These are phyloP conservation scores for Drosophila ficusphila DNA, from an alignment of 1,140 invertebrate species.

Conservation along the genomic window DNA sequence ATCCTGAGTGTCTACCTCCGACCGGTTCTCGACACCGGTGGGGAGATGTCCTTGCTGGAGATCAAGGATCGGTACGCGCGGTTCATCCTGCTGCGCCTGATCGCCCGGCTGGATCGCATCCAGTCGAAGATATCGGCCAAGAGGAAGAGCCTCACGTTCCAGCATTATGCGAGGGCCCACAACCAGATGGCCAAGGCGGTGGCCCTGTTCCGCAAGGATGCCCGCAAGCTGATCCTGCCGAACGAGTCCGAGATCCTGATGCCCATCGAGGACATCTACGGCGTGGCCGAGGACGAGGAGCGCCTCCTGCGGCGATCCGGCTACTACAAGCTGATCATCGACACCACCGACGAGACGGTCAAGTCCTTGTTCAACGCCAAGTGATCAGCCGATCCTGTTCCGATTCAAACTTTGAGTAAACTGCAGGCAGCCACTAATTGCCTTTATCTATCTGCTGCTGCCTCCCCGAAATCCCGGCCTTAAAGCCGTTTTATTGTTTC, in stretches of 20 bases:
- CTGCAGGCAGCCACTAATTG: slow-evolving; percentile 44
- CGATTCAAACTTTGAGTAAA: slow-evolving; percentile 35
- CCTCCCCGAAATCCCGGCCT: slow-evolving; percentile 11
- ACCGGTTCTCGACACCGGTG: slow-evolving; percentile 38
- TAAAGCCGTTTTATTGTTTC: slow-evolving; percentile 79
- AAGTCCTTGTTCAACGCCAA: slow-evolving; percentile 69
- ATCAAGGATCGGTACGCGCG: slow-evolving; percentile 80
- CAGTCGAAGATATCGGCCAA: slow-evolving; percentile 58
- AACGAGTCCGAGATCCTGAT: slow-evolving; percentile 74
- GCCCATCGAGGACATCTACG: slow-evolving; percentile 78
- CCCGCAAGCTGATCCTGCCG: slow-evolving; percentile 69
- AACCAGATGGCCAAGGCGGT: slow-evolving; percentile 70
- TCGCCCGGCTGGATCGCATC: slow-evolving; percentile 70
- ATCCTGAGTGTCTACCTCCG: slow-evolving; percentile 55
- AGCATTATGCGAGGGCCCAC: slow-evolving; percentile 62
- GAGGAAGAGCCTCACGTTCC: slow-evolving; percentile 44
- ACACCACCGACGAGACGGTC: slow-evolving; percentile 66
- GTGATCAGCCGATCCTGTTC: slow-evolving; percentile 6
- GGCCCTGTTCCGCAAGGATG: slow-evolving; percentile 77
- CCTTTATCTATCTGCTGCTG: slow-evolving; percentile 45
- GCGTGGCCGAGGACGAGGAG: slow-evolving; percentile 70
- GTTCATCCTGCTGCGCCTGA: slow-evolving; percentile 69
- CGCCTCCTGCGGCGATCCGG: slow-evolving; percentile 48
- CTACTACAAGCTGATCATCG: slow-evolving; percentile 71
- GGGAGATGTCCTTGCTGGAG: slow-evolving; percentile 64